phyloP scores from a whole-genome alignment of 2,888 invertebrate genomes.

The Odontomyia ornata region DNA sequence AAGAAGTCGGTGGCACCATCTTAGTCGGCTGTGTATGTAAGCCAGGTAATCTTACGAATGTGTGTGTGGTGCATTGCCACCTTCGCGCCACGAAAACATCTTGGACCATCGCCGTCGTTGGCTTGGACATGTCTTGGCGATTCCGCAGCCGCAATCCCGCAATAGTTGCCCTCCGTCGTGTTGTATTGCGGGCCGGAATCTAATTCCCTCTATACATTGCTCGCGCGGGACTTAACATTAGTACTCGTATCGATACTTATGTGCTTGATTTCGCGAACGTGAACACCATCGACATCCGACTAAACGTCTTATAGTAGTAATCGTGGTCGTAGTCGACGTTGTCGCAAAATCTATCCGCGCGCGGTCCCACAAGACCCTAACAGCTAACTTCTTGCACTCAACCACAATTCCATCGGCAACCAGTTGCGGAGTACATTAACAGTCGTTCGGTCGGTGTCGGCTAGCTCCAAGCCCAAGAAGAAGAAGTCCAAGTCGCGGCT shows the following conservation, averaged over 20 bases:
- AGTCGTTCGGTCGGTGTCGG: neutral
- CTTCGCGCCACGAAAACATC: conserved; percentile 22
- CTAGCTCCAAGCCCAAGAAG: neutral
- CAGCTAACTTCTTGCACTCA: neutral
- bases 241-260: conserved; percentile 15
- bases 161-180: neutral
- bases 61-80: conserved; percentile 17
- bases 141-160: conserved; percentile 16
- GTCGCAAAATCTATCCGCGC: conserved; percentile 7
- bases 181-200: conserved; percentile 12
- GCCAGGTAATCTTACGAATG: neutral
- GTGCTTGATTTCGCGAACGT: conserved; percentile 35
- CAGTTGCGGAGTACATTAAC: neutral
- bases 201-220: conserved; percentile 43
- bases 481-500: conserved; percentile 13
- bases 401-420: conserved; percentile 26
- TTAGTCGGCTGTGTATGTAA: neutral
- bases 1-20: neutral
- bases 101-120: neutral
- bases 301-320: conserved; percentile 16
- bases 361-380: conserved; percentile 23
- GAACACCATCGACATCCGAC: conserved; percentile 38
- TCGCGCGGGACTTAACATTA: conserved; percentile 48
- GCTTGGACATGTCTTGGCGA: conserved; percentile 23
- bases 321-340: neutral